These are phyloP conservation scores for Sparus aurata DNA, from an alignment of 2,797 vertebrate species.

Conservation along the genomic window DNA sequence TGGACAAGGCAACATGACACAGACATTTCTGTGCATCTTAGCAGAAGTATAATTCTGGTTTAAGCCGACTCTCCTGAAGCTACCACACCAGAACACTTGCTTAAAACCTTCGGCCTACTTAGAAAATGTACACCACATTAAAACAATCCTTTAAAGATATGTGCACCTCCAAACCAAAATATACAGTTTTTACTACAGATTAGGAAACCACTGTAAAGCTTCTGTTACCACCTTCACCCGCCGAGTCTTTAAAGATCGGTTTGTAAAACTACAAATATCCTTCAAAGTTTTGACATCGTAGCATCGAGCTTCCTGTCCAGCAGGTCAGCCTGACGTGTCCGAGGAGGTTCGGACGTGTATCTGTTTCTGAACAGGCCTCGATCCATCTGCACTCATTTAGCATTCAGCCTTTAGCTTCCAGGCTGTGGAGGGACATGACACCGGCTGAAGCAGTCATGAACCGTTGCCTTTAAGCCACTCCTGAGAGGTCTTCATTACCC, in stretches of 20 bases:
- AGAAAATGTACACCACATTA: too few species aligned
- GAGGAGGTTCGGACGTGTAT: constrained; percentile 27
- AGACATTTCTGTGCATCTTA: neutral
- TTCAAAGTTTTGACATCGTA: neutral
- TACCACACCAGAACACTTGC: too few species aligned
- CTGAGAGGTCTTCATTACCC: constrained; percentile 60
- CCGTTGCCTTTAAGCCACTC: constrained; percentile 38
- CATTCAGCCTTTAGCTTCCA: constrained; percentile 42
- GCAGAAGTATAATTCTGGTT: neutral
- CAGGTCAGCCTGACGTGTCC: constrained; percentile 21
- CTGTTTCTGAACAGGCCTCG: constrained; percentile 44
- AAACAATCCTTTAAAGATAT: neutral
- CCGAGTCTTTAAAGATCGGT: neutral
- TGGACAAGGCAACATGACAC: too few species aligned
- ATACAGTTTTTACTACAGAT: neutral
- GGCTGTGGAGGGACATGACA: constrained; percentile 54
- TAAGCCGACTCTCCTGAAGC: neutral
- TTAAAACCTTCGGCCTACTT: too few species aligned
- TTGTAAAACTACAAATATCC: neutral
- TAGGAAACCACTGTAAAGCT: constrained; percentile 2
- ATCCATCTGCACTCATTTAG: constrained; percentile 42
- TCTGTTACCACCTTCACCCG: neutral
- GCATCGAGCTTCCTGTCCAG: constrained; percentile 29
- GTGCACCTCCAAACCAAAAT: neutral
- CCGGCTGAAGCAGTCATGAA: constrained; percentile 44